Percentiles rank a stretch among this genome's conserved stretches.
Evolutionary conservation across 1,140 invertebrate genomes (phyloP).

Genomic region (Glomeris maerens): DNA sequence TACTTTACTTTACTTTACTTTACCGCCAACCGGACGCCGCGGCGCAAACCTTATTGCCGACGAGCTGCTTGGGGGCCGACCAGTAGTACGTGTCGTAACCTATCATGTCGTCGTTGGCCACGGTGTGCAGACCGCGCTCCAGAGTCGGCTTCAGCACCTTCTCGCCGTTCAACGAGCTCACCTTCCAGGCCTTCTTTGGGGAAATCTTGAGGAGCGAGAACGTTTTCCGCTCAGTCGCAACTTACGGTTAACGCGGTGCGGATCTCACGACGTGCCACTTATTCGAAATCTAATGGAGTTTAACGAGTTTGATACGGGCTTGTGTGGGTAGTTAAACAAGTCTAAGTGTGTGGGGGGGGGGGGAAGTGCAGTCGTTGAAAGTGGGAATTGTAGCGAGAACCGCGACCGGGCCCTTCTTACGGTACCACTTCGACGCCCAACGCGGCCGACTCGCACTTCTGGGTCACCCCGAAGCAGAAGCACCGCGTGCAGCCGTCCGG

Average conservation of each 20-base stretch:
- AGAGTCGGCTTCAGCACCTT: constrained; percentile 21
- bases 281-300: too few species aligned
- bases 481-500: constrained; percentile 70
- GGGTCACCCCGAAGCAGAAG: constrained; percentile 78
- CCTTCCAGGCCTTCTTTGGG: constrained; percentile 24
- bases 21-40: constrained; percentile 4
- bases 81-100: constrained; percentile 71
- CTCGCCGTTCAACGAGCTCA: constrained; percentile 27
- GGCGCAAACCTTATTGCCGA: constrained; percentile 33
- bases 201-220: constrained; percentile 9
- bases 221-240: constrained; percentile 19
- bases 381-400: too few species aligned
- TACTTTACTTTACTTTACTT: background rate
- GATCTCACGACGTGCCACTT: too few species aligned
- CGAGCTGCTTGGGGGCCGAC: constrained; percentile 54
- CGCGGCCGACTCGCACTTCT: constrained; percentile 45
- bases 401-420: too few species aligned
- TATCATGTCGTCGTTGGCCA: constrained; percentile 44
- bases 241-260: too few species aligned
- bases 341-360: too few species aligned
- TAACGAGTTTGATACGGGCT: too few species aligned
- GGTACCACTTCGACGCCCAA: constrained; percentile 41
- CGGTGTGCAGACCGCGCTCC: constrained; percentile 24
- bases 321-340: too few species aligned
- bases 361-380: too few species aligned